Base-by-base conservation (phyloP, 2,797 vertebrate species). In the Sitta carolinensis region DNA sequence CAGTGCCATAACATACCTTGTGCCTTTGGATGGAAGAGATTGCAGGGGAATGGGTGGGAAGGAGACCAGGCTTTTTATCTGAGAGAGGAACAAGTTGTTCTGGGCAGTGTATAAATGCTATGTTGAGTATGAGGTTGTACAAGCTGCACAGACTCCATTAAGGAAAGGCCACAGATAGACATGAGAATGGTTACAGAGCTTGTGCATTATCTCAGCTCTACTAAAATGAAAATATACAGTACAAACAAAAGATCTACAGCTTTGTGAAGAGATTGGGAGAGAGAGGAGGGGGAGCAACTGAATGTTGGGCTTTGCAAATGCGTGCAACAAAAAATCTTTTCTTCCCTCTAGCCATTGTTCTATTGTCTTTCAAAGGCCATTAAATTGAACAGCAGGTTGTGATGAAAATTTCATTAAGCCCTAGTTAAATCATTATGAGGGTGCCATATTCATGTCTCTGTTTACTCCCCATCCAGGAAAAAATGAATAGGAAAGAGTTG, bases 381-480 rank as follows among this genome's bases (percentile, higher is more conserved):
- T 99, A 99, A 99, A 98, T 98, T 98, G 98, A 99, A 98, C 98
- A 99, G 99, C 99, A 99, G 99, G 98, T 99, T 99, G 98, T 98
- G 98, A 99, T 99, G 99, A 99, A 99, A 99, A 98, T 99, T 99
- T 99, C 99, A 99, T 99, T 98, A 99, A 99, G 98, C 98, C 98
- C 98, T 94, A 97, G 97, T 97, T 99, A 98, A 98, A 98, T 99
- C 98, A 99, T 99, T 99, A 99, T 98, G 98, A 99, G 98, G 98
- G 98, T 98, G 97, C 98, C 97, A 98, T 98, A 98, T 99, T 99
- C 99, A 97, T 97, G 91, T 96, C 91, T 97, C 86, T 93, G 89
- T 97, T 98, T 98, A 96, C 97, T 97, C 92, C 95, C 91, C 78
- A 91, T 95, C 93, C 92, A 94, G 83, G 45, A 79, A 76, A 85